phyloP scores from a whole-genome alignment of 2,113 vertebrate species.

The Platichthys flesus region DNA sequence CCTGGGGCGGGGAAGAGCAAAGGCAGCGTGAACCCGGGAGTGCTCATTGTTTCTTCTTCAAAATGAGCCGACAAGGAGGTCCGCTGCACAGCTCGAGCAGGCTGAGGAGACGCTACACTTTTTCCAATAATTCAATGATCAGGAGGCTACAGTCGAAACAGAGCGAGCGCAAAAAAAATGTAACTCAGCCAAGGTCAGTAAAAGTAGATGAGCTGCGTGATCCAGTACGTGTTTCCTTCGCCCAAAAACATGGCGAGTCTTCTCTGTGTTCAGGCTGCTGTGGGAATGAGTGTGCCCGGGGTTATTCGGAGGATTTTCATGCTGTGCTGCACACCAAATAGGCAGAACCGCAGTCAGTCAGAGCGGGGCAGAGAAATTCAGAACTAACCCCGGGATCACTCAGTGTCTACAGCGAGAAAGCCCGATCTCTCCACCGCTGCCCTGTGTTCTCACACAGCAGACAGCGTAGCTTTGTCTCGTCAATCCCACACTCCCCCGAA shows the following conservation, averaged over 20 bases:
- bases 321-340: constrained; percentile 74
- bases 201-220: constrained; percentile 50
- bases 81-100: constrained; percentile 1
- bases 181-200: constrained; percentile 56
- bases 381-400: constrained; percentile 70
- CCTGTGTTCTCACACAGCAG: constrained; percentile 63
- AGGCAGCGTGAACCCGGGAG: constrained; percentile 52
- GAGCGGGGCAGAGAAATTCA: constrained; percentile 63
- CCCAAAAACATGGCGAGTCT: constrained; percentile 46
- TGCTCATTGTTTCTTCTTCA: constrained; percentile 51
- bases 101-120: constrained; percentile 13
- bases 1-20: constrained; percentile 44
- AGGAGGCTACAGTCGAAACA: constrained; percentile 57
- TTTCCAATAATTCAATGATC: constrained; percentile 47
- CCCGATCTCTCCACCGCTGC: constrained; percentile 47
- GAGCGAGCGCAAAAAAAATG: constrained; percentile 35
- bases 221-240: constrained; percentile 41
- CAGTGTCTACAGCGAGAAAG: constrained; percentile 46
- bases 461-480: constrained; percentile 61
- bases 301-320: constrained; percentile 70
- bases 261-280: constrained; percentile 51
- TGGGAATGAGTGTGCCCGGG: constrained; percentile 58
- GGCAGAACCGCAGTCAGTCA: constrained; percentile 70
- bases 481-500: constrained; percentile 64
- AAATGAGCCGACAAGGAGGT: constrained; percentile 20